These are phyloP conservation scores for Xyliphius kryptos DNA, from an alignment of 2,113 vertebrate genomes.

Conservation along the genomic window DNA sequence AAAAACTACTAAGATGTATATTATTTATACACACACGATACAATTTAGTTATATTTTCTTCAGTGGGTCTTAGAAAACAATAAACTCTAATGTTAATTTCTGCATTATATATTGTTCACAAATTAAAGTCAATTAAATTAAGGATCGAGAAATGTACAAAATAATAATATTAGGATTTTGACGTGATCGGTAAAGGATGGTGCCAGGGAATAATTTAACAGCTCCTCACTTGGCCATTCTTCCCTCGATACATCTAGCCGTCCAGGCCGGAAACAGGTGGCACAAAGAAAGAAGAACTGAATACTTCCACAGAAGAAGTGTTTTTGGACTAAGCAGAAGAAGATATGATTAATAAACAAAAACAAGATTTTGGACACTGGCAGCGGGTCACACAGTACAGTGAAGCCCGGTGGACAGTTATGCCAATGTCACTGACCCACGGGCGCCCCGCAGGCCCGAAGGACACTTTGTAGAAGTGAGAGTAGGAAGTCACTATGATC, in stretches of 20 bases:
- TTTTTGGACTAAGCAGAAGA: conserved; percentile 62
- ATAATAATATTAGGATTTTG: not conserved
- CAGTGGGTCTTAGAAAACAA: too few species aligned
- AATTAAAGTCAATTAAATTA: not conserved
- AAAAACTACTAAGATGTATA: too few species aligned
- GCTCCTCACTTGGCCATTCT: conserved; percentile 3
- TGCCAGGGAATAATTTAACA: not conserved
- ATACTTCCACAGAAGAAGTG: conserved; percentile 52
- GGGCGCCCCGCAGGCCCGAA: conserved; percentile 35
- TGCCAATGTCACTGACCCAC: conserved; percentile 48
- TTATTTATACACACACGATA: too few species aligned
- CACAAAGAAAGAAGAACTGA: conserved; percentile 66
- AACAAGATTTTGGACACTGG: conserved; percentile 12
- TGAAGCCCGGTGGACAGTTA: conserved; percentile 43
- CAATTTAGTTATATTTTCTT: too few species aligned
- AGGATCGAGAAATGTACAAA: not conserved
- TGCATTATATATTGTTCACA: too few species aligned
- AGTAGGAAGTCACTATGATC: conserved; percentile 62
- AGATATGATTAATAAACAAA: conserved; percentile 31
- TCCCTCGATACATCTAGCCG: not conserved
- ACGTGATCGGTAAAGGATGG: not conserved
- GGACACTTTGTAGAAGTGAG: conserved; percentile 70
- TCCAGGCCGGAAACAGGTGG: conserved; percentile 60
- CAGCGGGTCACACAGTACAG: conserved; percentile 45
- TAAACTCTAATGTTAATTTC: too few species aligned